Base-by-base conservation (phyloP, 2,113 vertebrate genomes). In the Orientallactaga bullata region DNA sequence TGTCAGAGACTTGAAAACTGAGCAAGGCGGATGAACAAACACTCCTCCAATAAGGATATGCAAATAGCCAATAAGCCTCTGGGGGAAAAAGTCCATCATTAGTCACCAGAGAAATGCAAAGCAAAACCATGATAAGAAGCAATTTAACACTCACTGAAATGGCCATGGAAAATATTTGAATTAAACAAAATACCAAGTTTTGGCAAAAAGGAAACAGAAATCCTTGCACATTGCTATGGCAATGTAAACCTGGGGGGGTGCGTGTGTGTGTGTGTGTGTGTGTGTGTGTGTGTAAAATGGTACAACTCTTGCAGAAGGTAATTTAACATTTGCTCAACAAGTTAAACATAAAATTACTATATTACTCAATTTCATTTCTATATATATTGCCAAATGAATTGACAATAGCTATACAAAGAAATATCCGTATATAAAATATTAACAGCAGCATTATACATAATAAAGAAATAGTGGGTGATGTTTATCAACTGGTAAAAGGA, bases 371-470 rank as follows among this genome's bases (percentile, higher is more conserved):
- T 84, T 79, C 4, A 32, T 15, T 61, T 47, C 16, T 58, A 88
- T 10, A 30, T 42, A 73, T 63, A 37, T 20, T 66, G 5, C 11
- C 39, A 74, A 65, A 60, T 81, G 10, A 74, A 72, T 2, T 55
- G 8, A 82, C 95, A 88, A 32, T 2, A 74, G 74, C 18, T 15
- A 94, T 76, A 86, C 20, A 91, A 42, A 89, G 42, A 78, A 89
- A 32, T 80, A 47, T 17, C 16, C 63, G 26, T 68, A 73, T 4
- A 20, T 5, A 7, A 86, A 68, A 28, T 47, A 24, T 78, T 91
- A 71, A 58, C 28, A 66, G 17, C 28, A 76, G 37, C 68, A n/a
- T n/a, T 76, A 61, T 37, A 28, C 12, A 11, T 18, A 32, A 74
- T 42, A 87, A 23, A 7, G 35, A 55, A 68, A 65, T 51, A 91